Evolutionary conservation across 2,797 vertebrate species (phyloP), one percentile per base, ranked within the genome.

Genomic region (Lepus townsendii): DNA sequence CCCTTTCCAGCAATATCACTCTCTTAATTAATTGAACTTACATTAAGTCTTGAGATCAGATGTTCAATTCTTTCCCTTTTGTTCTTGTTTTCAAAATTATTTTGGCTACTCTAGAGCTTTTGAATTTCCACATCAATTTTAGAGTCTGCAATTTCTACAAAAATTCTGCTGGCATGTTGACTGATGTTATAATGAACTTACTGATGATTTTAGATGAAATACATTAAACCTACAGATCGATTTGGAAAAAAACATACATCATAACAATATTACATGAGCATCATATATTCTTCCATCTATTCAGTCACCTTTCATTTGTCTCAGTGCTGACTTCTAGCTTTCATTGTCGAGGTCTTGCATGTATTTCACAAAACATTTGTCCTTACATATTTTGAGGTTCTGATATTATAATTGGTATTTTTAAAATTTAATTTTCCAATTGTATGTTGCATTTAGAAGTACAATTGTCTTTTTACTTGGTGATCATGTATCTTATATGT

Each of bases 151-250:
- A 50, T 90, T 85, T 87, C 69, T 57, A 78, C 47, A 73, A 50
- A 86, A 87, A 87, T 76, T 30, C 32, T 90, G 27, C 82, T 65
- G 76, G 47, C 47, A 82, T 86, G 2, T 86, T 90, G 65, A 87
- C 42, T 87, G 47, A 7, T 75, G 65, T 76, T 26, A 35, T 16
- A 52, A 57, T 65, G 65, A 87, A 52, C 71, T 42, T 86, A 42
- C 5, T 82, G 13, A 83, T 50, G 20, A 80, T 60, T 13, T 80
- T 68, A 65, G 30, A 94, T 54, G 30, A 85, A 90, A 66, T 85
- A 27, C 22, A 73, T 85, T 79, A 73, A 85, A 66, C 30, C 32
- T 75, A 73, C 2, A 78, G 32, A 66, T 65, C 27, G 90, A 62
- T 68, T 80, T 80, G 16, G 26, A 32, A 72, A 90, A 83, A 92